Percentiles rank a stretch among this genome's conserved stretches.
Evolutionary conservation across 2,797 vertebrate genomes (phyloP).

Genomic region (Mionectes olivaceus): DNA sequence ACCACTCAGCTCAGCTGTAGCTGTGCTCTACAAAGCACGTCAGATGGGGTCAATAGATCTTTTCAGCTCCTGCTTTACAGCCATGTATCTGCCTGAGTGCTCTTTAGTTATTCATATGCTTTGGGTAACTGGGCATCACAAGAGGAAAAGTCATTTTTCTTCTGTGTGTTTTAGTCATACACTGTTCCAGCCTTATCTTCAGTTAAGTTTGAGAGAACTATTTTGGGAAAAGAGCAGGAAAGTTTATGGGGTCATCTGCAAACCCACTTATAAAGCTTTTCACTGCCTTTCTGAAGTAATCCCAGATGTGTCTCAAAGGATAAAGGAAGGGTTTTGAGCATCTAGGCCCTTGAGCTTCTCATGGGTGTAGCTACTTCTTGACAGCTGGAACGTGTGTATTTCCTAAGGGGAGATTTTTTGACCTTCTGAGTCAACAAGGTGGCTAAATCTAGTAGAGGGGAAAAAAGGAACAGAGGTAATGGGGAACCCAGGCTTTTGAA

Average conservation of each 20-base stretch:
- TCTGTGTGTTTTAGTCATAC: not conserved
- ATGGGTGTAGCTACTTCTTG: not conserved
- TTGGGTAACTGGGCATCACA: not conserved
- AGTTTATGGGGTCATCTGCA: not conserved
- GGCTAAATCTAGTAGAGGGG: not conserved
- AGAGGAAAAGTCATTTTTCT: not conserved
- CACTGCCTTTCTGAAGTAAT: not conserved
- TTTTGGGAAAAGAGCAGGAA: not conserved
- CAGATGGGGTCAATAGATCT: conserved; percentile 35
- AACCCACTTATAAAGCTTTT: not conserved
- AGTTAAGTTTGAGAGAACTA: not conserved
- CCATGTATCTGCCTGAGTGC: not conserved
- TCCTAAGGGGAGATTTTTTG: not conserved
- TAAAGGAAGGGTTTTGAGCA: not conserved
- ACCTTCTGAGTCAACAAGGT: not conserved
- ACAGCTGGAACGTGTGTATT: not conserved
- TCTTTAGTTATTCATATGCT: conserved; percentile 42
- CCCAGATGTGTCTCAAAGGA: not conserved
- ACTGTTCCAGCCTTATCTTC: not conserved
- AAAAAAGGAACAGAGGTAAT: not conserved
- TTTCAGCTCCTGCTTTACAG: not conserved
- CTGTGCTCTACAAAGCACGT: not conserved
- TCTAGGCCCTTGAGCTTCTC: not conserved
- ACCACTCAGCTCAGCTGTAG: not conserved
- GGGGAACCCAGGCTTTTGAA: not conserved